Percentiles rank a stretch among this genome's conserved stretches.
Evolutionary conservation across 1,140 invertebrate species (phyloP).

Genomic region (Triops longicaudatus): DNA sequence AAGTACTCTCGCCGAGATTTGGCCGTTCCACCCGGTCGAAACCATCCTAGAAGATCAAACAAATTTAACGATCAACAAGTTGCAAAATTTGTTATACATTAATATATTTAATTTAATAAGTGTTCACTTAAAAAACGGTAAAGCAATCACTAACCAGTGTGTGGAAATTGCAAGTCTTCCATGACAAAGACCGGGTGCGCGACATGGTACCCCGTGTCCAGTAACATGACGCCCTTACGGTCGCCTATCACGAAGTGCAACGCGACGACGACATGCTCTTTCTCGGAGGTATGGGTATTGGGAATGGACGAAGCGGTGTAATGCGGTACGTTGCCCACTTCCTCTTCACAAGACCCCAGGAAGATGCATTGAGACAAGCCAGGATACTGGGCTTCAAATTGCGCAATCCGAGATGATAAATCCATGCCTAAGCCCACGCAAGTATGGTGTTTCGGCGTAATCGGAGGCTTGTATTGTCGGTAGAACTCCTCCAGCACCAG

Average conservation of each 20-base stretch:
- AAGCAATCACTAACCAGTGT: constrained; percentile 53
- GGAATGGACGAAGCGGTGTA: constrained; percentile 33
- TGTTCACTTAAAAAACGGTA: neutral
- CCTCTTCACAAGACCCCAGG: constrained; percentile 77
- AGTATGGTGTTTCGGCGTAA: constrained; percentile 66
- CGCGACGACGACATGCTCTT: constrained; percentile 80
- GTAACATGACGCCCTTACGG: constrained; percentile 61
- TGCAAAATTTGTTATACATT: too few species aligned
- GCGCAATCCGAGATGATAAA: constrained; percentile 52
- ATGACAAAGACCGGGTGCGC: constrained; percentile 75
- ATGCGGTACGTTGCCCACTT: constrained; percentile 30
- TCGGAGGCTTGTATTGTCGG: constrained; percentile 62
- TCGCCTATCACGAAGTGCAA: constrained; percentile 61
- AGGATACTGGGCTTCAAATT: constrained; percentile 51
- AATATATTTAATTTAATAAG: too few species aligned
- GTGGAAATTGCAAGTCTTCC: constrained; percentile 70
- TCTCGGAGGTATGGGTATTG: constrained; percentile 47
- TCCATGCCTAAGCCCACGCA: constrained; percentile 79
- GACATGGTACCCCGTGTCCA: constrained; percentile 86
- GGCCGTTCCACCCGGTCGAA: constrained; percentile 25
- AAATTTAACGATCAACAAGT: too few species aligned
- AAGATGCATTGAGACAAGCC: constrained; percentile 55
- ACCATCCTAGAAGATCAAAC: constrained; percentile 20
- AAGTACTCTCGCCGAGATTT: constrained; percentile 31
- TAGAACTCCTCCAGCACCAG: constrained; percentile 57